These are phyloP conservation scores for Caenorhabditis sp. DNA, from an alignment of 2,888 invertebrate genomes.

Conservation along the genomic window DNA sequence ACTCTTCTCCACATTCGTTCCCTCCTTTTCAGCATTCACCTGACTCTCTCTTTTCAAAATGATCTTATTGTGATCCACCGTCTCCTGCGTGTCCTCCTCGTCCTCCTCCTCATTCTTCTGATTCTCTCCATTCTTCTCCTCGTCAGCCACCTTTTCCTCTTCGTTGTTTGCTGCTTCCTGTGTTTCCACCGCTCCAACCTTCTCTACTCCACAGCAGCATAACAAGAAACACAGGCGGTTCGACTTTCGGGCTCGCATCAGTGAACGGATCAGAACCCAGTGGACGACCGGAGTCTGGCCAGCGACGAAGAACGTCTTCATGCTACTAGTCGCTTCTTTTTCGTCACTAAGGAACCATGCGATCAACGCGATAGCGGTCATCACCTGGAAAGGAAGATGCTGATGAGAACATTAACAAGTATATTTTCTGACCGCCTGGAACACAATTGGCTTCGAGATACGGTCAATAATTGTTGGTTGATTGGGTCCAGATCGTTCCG, in stretches of 20 bases:
- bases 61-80: conserved; percentile 53
- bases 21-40: conserved; percentile 3
- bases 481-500: conserved; percentile 22
- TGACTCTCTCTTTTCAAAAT: conserved; percentile 13
- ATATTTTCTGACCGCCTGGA: conserved; percentile 12
- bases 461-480: conserved; percentile 24
- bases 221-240: conserved; percentile 45
- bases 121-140: conserved; percentile 10
- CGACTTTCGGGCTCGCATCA: conserved; percentile 31
- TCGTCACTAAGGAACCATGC: background rate
- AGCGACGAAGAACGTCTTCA: conserved; percentile 16
- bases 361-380: conserved; percentile 20
- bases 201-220: conserved; percentile 37
- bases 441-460: conserved; percentile 28
- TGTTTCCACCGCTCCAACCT: conserved; percentile 20
- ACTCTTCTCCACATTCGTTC: conserved; percentile 2
- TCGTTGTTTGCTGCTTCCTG: conserved; percentile 19
- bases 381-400: conserved; percentile 20
- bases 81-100: conserved; percentile 22
- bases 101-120: conserved; percentile 17
- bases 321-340: background rate
- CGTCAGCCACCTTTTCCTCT: no score
- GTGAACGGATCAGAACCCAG: conserved; percentile 27
- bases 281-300: conserved; percentile 38
- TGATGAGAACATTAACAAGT: background rate